Conservation (phyloP, 2,797 vertebrate genomes). For the Taenioides sp. region DNA sequence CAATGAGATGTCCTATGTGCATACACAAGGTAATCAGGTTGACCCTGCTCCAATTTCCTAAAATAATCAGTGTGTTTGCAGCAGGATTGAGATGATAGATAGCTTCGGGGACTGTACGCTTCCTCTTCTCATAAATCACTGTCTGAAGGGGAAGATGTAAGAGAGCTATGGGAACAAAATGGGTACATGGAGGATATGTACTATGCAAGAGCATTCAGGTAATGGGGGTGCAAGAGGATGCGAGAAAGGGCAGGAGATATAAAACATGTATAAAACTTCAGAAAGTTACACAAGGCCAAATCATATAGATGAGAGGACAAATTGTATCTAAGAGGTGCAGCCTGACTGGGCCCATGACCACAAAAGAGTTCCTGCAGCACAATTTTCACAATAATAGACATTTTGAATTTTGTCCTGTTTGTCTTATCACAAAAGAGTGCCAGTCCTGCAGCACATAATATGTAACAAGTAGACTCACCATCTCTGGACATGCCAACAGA, state of each 20-base stretch:
- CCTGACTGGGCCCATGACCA: conserved; percentile 65
- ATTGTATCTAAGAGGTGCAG: conserved; percentile 33
- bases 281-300: conserved; percentile 45
- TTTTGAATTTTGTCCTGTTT: conserved; percentile 44
- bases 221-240: conserved; percentile 44
- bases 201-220: conserved; percentile 43
- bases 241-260: conserved; percentile 57
- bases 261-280: conserved; percentile 61
- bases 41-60: conserved; percentile 81
- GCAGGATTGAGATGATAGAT: conserved; percentile 84
- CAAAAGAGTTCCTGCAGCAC: conserved; percentile 61
- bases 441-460: conserved; percentile 25
- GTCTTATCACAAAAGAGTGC: conserved; percentile 55
- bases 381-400: conserved; percentile 65
- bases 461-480: conserved; percentile 74
- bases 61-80: conserved; percentile 85
- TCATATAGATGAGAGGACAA: conserved; percentile 44
- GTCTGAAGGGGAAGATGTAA: conserved; percentile 68
- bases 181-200: conserved; percentile 43
- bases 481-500: conserved; percentile 98
- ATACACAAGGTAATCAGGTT: conserved; percentile 75
- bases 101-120: conserved; percentile 78
- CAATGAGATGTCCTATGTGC: conserved; percentile 65
- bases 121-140: conserved; percentile 84
- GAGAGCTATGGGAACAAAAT: conserved; percentile 64